These are phyloP conservation scores for Lapara coniferarum DNA, from an alignment of 2,888 invertebrate species.

Conservation along the genomic window DNA sequence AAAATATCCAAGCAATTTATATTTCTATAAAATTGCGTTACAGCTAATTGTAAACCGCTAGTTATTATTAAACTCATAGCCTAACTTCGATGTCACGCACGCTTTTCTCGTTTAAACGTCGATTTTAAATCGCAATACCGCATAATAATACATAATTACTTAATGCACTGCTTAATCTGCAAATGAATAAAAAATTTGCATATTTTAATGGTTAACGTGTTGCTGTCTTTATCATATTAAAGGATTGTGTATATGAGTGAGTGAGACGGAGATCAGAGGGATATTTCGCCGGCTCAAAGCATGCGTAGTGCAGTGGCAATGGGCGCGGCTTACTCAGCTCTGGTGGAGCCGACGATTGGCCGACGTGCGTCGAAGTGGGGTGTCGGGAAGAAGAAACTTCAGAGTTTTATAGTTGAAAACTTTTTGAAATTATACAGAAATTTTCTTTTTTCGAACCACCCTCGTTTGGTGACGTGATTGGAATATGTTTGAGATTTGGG, in stretches of 20 bases:
- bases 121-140: conserved; percentile 30
- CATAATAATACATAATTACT: conserved; percentile 77
- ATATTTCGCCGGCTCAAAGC: conserved; percentile 65
- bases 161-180: conserved; percentile 77
- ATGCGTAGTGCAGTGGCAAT: conserved; percentile 77
- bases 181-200: conserved; percentile 80
- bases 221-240: conserved; percentile 54
- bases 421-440: conserved; percentile 62
- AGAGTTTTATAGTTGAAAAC: conserved; percentile 70
- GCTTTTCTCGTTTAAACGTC: conserved; percentile 18
- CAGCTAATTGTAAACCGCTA: conserved; percentile 16
- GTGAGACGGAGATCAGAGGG: conserved; percentile 54
- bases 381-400: conserved; percentile 67
- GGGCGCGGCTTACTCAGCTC: conserved; percentile 70
- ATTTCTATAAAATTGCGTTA: conserved; percentile 17
- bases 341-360: conserved; percentile 66
- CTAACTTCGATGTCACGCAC: conserved; percentile 44
- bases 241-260: conserved; percentile 48
- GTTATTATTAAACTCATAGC: conserved; percentile 10
- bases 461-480: conserved; percentile 37
- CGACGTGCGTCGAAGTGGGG: conserved; percentile 63
- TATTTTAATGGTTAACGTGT: conserved; percentile 64
- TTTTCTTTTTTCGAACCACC: conserved; percentile 49
- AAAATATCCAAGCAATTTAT: conserved; percentile 9
- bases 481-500: conserved; percentile 34